These are phyloP conservation scores for Delphinus delphis DNA, from an alignment of 2,113 vertebrate genomes.

Conservation along the genomic window DNA sequence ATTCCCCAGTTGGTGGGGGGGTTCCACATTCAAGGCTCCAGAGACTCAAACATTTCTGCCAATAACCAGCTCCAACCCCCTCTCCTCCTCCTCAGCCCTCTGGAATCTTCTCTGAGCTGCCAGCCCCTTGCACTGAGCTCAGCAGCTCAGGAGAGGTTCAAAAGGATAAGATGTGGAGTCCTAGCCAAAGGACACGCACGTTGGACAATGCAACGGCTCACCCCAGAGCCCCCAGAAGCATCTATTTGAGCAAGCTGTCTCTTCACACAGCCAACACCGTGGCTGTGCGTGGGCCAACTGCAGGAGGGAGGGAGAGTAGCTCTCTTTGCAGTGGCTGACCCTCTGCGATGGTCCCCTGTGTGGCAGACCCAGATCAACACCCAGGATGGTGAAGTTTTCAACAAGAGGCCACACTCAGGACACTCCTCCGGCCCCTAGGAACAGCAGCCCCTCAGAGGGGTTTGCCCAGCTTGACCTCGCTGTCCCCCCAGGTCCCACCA, in stretches of 20 bases:
- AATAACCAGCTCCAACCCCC: neutral
- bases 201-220: neutral
- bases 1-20: neutral
- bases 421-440: neutral
- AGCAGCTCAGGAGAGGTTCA: neutral
- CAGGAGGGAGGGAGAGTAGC: neutral
- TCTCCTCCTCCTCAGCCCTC: neutral
- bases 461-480: neutral
- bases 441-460: neutral
- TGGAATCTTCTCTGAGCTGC: neutral
- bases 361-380: neutral
- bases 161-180: too few relatives aligned
- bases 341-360: too few relatives aligned
- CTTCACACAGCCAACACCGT: neutral
- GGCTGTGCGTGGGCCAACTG: rapidly evolving
- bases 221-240: neutral
- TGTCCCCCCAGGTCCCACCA: too few relatives aligned
- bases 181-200: rapidly evolving
- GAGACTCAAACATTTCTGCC: neutral
- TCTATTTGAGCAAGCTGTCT: neutral
- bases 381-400: neutral
- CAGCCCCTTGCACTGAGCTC: neutral
- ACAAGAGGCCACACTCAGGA: neutral
- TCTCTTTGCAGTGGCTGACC: neutral
- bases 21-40: neutral